phyloP scores from a whole-genome alignment of 2,797 vertebrate genomes.

The Hipposideros larvatus region DNA sequence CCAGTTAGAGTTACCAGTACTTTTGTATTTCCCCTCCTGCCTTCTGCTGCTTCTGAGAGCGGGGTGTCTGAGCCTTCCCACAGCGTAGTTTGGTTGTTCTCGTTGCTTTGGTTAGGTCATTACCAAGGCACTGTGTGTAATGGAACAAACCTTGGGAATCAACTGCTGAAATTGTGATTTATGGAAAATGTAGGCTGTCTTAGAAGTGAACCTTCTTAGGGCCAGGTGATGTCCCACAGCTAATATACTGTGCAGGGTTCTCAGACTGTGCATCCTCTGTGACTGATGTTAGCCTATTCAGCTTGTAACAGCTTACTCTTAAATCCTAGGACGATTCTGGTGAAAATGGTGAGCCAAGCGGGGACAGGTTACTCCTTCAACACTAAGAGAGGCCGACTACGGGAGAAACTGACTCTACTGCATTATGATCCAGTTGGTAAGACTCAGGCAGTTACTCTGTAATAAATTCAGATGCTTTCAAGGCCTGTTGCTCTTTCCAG shows the following conservation, averaged over 20 bases:
- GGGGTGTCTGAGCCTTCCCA: neutral
- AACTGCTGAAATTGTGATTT: neutral
- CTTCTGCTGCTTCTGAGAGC: neutral
- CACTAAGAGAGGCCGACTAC: constrained; percentile 91
- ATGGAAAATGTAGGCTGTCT: neutral
- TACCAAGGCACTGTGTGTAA: neutral
- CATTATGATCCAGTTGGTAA: constrained; percentile 96
- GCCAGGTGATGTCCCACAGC: neutral
- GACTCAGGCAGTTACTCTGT: constrained; percentile 66
- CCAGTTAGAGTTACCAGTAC: neutral
- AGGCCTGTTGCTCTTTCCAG: neutral
- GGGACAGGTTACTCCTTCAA: constrained; percentile 95
- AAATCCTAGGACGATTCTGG: constrained; percentile 92
- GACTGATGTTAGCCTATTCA: neutral
- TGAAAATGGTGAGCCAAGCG: constrained; percentile 96
- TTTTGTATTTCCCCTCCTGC: neutral
- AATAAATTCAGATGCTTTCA: neutral
- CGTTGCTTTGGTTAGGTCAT: neutral
- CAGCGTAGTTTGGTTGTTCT: neutral
- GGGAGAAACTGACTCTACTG: constrained; percentile 94
- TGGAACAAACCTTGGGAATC: constrained; percentile 6
- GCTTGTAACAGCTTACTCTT: constrained; percentile 59
- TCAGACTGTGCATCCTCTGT: neutral
- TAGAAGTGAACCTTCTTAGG: neutral
- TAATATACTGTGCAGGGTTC: neutral